Evolutionary conservation across 2,888 invertebrate species (phyloP), one percentile per base, ranked within the genome.

Genomic region (Cryptocheilus praepositus): DNA sequence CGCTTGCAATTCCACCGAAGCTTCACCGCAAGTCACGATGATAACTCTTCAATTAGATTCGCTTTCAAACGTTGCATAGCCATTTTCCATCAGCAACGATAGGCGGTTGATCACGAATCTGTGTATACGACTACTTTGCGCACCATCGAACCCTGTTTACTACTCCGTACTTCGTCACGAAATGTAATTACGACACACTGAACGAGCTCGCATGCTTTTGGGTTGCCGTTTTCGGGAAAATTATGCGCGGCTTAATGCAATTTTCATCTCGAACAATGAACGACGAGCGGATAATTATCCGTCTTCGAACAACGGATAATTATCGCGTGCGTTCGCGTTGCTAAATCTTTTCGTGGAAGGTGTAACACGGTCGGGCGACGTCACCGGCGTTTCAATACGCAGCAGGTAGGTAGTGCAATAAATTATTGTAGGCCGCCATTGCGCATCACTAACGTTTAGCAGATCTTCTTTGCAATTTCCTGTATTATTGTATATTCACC

Each of bases 101-200:
- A 11, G 11, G 8, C 36, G 36, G 53, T 13, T 18, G 22, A 19
- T 18, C 13, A 51, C 51, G 28, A 70, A 76, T 73, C 36, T 7
- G 36, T 11, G 36, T 11, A 36, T 11, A 36, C 36, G 36, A 36
- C 36, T 11, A 36, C 36, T 36, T 36, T 36, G 36, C 36, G 4
- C 13, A 36, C 36, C 4, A 11, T 36, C 25, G 36, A 11, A 4
- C 36, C 13, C 36, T 36, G 36, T 36, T 36, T 36, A 36, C 36
- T 11, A 73, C 76, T 76, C 67, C 55, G 59, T 68, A 65, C 73
- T 61, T 65, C 64, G 49, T 36, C 54, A 62, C 53, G 57, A 54
- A 68, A 69, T 65, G 73, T 65, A 71, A 76, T 69, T 55, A 63
- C 22, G 55, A 45, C 67, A 76, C 73, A 69, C 67, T 63, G 76